Base-by-base conservation (phyloP, 2,113 vertebrate species). In the Pygoscelis antarcticus region DNA sequence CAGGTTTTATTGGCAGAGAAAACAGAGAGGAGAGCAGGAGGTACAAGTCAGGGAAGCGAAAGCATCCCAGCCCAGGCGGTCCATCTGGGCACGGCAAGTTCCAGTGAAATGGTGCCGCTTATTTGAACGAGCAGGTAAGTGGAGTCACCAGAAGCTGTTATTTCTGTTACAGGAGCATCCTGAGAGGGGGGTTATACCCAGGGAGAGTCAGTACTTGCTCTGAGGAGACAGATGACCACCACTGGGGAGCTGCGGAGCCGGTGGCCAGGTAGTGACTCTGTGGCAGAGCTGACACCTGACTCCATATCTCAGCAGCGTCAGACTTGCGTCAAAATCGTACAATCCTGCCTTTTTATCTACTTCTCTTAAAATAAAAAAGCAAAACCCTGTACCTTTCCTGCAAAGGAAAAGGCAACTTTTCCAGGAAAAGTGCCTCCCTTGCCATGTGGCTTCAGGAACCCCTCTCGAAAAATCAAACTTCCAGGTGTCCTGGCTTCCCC, bases 311-410 rank as follows among this genome's bases (percentile, higher is more conserved):
- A 44, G 49, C 58, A 77, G 69, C 0, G 0, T 7, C 47, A 11
- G 0, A 36, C 25, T 54, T 4, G 0, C n/a, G 16, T 4, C 4
- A 4, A 69, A 77, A 47, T 27, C 0, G 0, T 7, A 32, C 3
- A 2, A 11, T 14, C 9, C 11, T 36, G 19, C 20, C 46, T 55
- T 46, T 49, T 42, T 5, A 13, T 21, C 40, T 42, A 20, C 16
- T 62, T 72, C 14, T 7, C 40, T 47, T 26, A 46, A 49, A 49
- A 38, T 2, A 13, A 40, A 68, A 62, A 36, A 65, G 3, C 9
- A 51, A 76, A 42, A 0, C 2, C 3, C 6, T 7, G 4, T 3
- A 17, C 18, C 7, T n/a, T 47, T 55, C 47, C 9, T 44, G 18
- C 40, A 36, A 40, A 36, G 22, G 3, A 49, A 81, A 92, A 55